These are phyloP conservation scores for Drosophila tsacasi DNA, from an alignment of 1,140 invertebrate species.

Conservation along the genomic window DNA sequence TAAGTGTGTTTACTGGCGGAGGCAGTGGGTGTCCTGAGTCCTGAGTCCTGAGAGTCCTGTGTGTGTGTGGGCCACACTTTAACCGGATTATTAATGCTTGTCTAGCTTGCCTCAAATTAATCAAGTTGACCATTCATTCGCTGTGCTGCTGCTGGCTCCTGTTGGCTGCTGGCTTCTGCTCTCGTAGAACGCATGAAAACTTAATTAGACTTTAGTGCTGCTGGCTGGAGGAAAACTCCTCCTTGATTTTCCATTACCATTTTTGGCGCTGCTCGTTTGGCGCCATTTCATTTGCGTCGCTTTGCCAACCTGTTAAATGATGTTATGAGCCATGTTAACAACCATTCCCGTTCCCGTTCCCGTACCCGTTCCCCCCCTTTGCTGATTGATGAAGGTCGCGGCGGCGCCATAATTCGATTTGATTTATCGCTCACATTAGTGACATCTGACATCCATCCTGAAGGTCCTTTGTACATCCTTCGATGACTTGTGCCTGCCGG, in stretches of 20 bases:
- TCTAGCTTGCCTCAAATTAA: conserved; percentile 80
- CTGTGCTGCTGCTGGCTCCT: conserved; percentile 31
- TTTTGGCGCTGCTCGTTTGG: conserved; percentile 22
- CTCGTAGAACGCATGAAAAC: conserved; percentile 70
- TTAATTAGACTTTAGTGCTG: conserved; percentile 80
- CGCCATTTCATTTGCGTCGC: background rate
- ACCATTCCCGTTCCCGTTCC: too few species aligned
- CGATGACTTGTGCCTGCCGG: conserved; percentile 25
- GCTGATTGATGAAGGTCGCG: conserved; percentile 50
- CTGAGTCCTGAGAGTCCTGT: conserved; percentile 6
- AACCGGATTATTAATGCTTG: conserved; percentile 82
- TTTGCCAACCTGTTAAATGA: conserved; percentile 28
- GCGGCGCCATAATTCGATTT: conserved; percentile 40
- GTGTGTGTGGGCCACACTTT: conserved; percentile 70
- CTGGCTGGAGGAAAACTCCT: conserved; percentile 5
- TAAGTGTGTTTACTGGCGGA: conserved; percentile 72
- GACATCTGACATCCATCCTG: conserved; percentile 16
- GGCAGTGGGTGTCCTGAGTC: conserved; percentile 6
- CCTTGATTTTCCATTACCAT: conserved; percentile 8
- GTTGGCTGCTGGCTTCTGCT: too few species aligned
- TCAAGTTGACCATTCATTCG: conserved; percentile 82
- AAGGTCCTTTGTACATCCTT: conserved; percentile 1
- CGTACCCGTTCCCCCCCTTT: background rate
- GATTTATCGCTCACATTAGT: conserved; percentile 52
- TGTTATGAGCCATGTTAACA: conserved; percentile 37